Percentiles rank a stretch among this genome's conserved stretches.
Conservation (phyloP, 2,113 vertebrate genomes). For the Caloenas nicobarica region DNA sequence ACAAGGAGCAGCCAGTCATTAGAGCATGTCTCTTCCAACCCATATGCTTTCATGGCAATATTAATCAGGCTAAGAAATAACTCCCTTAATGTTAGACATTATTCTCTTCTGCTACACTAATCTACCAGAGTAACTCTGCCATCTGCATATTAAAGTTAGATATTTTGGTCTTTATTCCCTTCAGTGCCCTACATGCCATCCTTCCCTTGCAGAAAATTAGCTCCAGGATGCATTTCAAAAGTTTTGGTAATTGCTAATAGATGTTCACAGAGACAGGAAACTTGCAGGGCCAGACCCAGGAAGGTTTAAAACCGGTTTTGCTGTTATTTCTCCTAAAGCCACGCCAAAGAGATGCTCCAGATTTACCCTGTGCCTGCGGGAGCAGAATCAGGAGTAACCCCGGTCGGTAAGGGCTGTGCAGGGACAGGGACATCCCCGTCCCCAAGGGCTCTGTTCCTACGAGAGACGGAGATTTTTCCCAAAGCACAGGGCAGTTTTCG, state of each 20-base stretch:
- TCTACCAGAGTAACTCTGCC: not conserved
- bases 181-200: not conserved
- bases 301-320: not conserved
- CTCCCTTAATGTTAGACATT: not conserved
- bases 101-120: conserved; percentile 38
- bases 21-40: not conserved
- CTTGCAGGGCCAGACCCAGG: not conserved
- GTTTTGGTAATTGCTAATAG: not conserved
- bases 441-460: not conserved
- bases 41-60: not conserved
- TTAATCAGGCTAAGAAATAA: not conserved
- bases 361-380: not conserved
- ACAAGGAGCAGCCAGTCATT: not conserved
- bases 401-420: too few relatives aligned
- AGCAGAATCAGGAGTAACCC: not conserved
- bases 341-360: not conserved
- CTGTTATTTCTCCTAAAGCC: not conserved
- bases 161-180: not conserved
- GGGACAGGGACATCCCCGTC: not conserved
- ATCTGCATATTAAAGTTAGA: not conserved
- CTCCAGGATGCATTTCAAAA: not conserved
- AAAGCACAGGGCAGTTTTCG: not conserved
- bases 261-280: not conserved
- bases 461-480: not conserved
- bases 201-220: not conserved